Evolutionary conservation across 2,113 vertebrate species (phyloP), one percentile per base, ranked within the genome.

Genomic region (Promerops cafer): DNA sequence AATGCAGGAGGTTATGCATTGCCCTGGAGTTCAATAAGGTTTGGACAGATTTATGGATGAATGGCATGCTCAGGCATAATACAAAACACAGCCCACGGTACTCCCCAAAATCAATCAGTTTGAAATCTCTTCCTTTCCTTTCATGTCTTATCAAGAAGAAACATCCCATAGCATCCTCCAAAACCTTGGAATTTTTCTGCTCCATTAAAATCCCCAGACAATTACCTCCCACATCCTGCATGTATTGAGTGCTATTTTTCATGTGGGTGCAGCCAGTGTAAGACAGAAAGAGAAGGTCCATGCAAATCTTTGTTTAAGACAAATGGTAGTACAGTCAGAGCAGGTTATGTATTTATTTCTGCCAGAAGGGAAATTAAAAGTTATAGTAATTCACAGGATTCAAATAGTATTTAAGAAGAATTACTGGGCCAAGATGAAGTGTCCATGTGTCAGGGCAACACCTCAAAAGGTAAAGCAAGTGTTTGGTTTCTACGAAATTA

Each of bases 1-100:
- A 97, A 96, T 93, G 75, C 35, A 91, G 61, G 44, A 96, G 54
- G 33, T 94, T 97, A 95, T 96, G 39, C 53, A 82, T 94, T 95
- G 83, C 56, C 86, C 80, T 96, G 89, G 70, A 97, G 76, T 96
- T 97, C 91, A 35, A 10, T 64, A 64, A 87, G 49, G 22, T 94
- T 94, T 91, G 69, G 87, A 89, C 77, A 93, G 95, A 96, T 97
- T 97, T 96, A 97, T 90, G 75, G 93, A 80, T 92, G 68, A 92
- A 74, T 94, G 85, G 88, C 80, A 81, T 95, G 90, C n/a, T 90
- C 65, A 96, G 72, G 80, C 89, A 94, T 94, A 97, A 96, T 66
- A 92, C 59, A 72, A 69, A 93, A 92, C 94, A 93, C 92, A 96
- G 74, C 39, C 39, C 57, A 72, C 27, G 7, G 19, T 75, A 95